Evolutionary conservation across 2,113 vertebrate species (phyloP).

Genomic region (Ochotona princeps): DNA sequence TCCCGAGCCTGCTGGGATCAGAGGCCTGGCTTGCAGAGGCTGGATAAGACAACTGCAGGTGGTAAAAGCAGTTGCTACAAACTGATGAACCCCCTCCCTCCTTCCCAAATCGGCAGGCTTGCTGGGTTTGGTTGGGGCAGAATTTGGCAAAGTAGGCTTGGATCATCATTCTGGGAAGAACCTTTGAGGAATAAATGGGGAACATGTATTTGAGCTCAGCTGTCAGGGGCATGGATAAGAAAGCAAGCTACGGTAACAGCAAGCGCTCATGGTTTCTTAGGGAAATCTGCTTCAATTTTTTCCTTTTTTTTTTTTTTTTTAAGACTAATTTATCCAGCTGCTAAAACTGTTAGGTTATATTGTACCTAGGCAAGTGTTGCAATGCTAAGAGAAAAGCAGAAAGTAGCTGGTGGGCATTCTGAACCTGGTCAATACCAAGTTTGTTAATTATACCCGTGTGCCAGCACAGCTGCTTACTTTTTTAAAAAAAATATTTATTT

Average conservation of each 20-base stretch:
- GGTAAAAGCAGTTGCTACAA: neutral
- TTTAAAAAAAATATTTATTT: too few relatives aligned
- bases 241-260: neutral
- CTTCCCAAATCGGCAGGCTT: neutral
- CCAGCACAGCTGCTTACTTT: too few relatives aligned
- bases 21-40: neutral
- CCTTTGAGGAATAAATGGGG: neutral
- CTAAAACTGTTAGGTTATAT: too few relatives aligned
- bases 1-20: neutral
- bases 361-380: too few relatives aligned
- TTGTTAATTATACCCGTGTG: too few relatives aligned
- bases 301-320: too few relatives aligned
- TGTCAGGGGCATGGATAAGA: neutral
- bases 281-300: neutral
- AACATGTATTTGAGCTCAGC: neutral
- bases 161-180: conserved; percentile 9
- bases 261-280: neutral
- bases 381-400: too few relatives aligned
- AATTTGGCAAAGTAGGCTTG: neutral
- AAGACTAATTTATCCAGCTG: too few relatives aligned
- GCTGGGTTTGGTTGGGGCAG: neutral
- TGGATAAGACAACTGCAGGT: neutral
- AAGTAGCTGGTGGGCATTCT: too few relatives aligned
- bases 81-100: neutral
- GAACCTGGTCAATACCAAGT: too few relatives aligned